These are phyloP conservation scores for Sthenelais limicola DNA, from an alignment of 2,888 invertebrate species.

Conservation along the genomic window DNA sequence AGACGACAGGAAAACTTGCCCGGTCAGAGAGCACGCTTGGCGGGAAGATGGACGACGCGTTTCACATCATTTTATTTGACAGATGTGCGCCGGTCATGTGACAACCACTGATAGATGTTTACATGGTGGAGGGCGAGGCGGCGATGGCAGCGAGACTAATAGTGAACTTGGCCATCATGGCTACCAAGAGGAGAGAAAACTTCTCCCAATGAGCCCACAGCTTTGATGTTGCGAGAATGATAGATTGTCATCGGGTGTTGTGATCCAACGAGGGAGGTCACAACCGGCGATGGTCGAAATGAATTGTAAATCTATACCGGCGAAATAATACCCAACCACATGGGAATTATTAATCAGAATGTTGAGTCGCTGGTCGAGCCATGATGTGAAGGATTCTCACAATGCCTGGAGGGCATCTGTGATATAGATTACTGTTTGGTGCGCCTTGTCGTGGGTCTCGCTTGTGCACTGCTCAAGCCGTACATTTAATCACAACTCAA, in stretches of 20 bases:
- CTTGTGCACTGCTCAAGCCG: no score
- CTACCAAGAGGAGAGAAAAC: slow-evolving; percentile 21
- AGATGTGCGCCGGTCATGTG: slow-evolving; percentile 32
- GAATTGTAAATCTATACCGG: no score
- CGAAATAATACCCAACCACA: no score
- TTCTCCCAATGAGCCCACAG: not conserved
- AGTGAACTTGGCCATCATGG: slow-evolving; percentile 35
- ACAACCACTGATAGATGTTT: slow-evolving; percentile 33
- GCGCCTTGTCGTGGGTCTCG: no score
- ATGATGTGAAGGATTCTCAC: no score
- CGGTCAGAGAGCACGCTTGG: slow-evolving; percentile 8
- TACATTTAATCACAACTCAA: no score
- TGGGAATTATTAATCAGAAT: no score
- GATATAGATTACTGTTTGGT: no score
- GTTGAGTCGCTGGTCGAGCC: no score
- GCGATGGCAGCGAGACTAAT: slow-evolving; percentile 23
- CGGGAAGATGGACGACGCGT: slow-evolving; percentile 24
- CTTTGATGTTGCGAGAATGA: slow-evolving; percentile 24
- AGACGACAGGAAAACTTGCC: slow-evolving; percentile 16
- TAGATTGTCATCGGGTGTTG: slow-evolving; percentile 29
- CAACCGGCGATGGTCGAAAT: no score
- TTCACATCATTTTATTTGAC: slow-evolving; percentile 21
- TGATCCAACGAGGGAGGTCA: no score
- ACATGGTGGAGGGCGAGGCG: slow-evolving; percentile 9
- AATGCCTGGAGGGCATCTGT: no score